Base-by-base conservation (phyloP, 2,113 vertebrate species). In the Chlamydotis undulata region DNA sequence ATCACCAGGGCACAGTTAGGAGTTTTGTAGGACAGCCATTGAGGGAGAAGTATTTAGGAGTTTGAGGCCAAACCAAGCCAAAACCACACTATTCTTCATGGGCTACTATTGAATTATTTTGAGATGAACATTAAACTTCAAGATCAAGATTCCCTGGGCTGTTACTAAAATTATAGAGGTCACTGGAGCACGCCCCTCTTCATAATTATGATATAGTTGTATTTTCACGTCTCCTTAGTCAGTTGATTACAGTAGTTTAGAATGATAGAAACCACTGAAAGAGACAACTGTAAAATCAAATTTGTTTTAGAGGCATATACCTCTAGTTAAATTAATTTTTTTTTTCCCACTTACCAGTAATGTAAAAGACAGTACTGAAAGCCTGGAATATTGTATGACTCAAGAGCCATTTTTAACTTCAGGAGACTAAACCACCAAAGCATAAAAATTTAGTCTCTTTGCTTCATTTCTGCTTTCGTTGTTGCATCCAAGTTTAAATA, bases 401-500 rank as follows among this genome's bases (percentile, higher is more conserved):
- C 49, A 75, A 88, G 50, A 94, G 23, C 19, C 50, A 31, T 82
- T 81, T 91, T 94, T 86, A 10, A 87, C 37, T 84, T 80, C 39
- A 56, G 68, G 47, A 93, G 13, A 67, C 78, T 87, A 67, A 92
- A 77, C 24, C 47, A 90, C 63, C 35, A 92, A 95, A 87, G 59
- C 78, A 71, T 79, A 93, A 85, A 91, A 94, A 87, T 68, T 78
- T 71, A 47, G 55, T 68, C 53, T 93, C 47, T 91, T 71, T 91
- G 37, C 31, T 94, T 93, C 18, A 59, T 83, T 95, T 93, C 56
- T 94, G 61, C 56, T 94, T 88, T 95, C 71, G 94, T 96, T 89
- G 55, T 92, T 68, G 26, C 52, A 60, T 84, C 59, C 17, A 52
- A 75, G 47, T 94, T 92, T 94, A 95, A 95, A 96, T 79, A 92